Evolutionary conservation across 2,113 vertebrate species (phyloP).

Genomic region (Calidris pygmaea): DNA sequence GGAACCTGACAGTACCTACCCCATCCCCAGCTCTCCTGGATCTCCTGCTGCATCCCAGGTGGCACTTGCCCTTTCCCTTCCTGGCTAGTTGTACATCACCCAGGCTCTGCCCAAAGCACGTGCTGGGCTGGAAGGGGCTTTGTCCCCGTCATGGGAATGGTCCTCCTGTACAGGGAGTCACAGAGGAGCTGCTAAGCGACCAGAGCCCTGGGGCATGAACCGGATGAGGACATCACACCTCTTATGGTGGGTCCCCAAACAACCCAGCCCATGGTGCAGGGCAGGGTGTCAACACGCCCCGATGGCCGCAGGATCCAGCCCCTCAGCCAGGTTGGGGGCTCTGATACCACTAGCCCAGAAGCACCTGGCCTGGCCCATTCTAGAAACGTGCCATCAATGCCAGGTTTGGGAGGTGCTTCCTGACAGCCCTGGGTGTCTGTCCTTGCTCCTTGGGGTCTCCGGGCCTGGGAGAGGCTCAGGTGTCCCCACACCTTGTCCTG

Average conservation of each 20-base stretch:
- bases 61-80: neutral
- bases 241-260: neutral
- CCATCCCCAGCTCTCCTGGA: neutral
- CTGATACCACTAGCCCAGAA: neutral
- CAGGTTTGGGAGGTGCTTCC: neutral
- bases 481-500: neutral
- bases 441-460: accelerated
- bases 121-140: neutral
- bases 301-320: neutral
- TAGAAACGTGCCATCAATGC: neutral
- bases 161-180: neutral
- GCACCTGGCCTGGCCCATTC: accelerated
- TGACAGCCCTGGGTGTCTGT: neutral
- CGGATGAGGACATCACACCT: neutral
- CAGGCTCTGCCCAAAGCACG: neutral
- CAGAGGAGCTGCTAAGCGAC: neutral
- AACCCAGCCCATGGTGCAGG: neutral
- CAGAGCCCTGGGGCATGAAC: neutral
- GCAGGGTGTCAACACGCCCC: neutral
- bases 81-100: neutral
- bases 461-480: neutral
- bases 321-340: neutral
- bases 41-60: neutral
- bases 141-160: neutral
- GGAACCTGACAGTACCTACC: neutral